A percentile compares a stretch with the other conserved stretches of the same genome.
phyloP scores from a whole-genome alignment of 2,113 vertebrate species.

The Catagonus wagneri region DNA sequence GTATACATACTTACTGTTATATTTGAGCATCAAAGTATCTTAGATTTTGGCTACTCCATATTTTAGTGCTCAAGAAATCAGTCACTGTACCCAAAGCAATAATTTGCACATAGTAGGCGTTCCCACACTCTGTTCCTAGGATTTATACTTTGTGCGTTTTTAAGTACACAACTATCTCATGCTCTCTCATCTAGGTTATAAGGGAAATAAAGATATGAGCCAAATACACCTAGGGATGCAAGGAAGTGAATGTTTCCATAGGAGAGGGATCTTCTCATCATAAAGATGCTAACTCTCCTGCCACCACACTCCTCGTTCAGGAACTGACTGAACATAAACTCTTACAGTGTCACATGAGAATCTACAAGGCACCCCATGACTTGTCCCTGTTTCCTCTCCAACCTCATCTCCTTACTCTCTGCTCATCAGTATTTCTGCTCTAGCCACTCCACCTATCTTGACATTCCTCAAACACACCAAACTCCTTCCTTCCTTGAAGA shows the following conservation, averaged over 20 bases:
- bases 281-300: neutral
- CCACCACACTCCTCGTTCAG: neutral
- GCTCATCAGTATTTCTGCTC: neutral
- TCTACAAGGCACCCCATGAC: neutral
- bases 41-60: neutral
- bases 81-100: neutral
- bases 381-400: neutral
- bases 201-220: neutral
- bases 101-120: neutral
- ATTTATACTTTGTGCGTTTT: neutral
- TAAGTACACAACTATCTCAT: neutral
- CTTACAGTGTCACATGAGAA: neutral
- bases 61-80: slow-evolving; percentile 31
- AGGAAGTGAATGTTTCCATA: neutral
- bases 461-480: neutral
- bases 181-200: neutral
- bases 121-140: neutral
- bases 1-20: neutral
- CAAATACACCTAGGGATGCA: neutral
- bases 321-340: neutral
- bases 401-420: neutral
- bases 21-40: neutral
- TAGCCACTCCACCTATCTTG: neutral
- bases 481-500: neutral
- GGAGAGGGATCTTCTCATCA: neutral